These are phyloP conservation scores for Schizaphis graminum DNA, from an alignment of 2,888 invertebrate species.

Conservation along the genomic window DNA sequence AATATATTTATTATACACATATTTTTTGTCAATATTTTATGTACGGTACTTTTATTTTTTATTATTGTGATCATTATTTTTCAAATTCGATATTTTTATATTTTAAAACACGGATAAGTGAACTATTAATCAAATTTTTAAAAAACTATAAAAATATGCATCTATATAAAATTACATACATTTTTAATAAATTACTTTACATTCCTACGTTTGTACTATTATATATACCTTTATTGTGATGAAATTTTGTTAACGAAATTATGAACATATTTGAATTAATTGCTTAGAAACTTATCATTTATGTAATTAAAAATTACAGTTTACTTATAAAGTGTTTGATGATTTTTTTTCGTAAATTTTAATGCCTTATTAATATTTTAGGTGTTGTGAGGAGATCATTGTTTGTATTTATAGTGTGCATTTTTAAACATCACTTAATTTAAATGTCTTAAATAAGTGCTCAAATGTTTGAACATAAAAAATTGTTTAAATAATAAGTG, in stretches of 20 bases:
- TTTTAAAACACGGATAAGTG: background rate
- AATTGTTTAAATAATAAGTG: too few species aligned
- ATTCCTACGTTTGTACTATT: background rate
- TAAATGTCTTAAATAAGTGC: too few species aligned
- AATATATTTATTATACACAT: background rate
- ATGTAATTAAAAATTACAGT: background rate
- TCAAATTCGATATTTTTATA: background rate
- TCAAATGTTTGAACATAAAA: too few species aligned
- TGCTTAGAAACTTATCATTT: background rate
- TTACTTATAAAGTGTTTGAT: background rate
- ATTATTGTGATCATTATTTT: background rate
- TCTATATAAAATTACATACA: background rate
- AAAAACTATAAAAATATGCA: background rate
- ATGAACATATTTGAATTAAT: background rate
- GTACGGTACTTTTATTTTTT: background rate
- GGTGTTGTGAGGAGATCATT: background rate
- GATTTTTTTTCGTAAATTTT: background rate
- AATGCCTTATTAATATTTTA: background rate
- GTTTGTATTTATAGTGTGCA: background rate
- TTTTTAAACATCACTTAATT: background rate
- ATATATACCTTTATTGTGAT: background rate
- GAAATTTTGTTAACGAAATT: background rate
- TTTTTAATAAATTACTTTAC: conserved; percentile 2
- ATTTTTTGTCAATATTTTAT: background rate
- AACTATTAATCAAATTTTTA: background rate